These are phyloP conservation scores for Muscicapa comitata DNA, from an alignment of 2,797 vertebrate species.

Conservation along the genomic window DNA sequence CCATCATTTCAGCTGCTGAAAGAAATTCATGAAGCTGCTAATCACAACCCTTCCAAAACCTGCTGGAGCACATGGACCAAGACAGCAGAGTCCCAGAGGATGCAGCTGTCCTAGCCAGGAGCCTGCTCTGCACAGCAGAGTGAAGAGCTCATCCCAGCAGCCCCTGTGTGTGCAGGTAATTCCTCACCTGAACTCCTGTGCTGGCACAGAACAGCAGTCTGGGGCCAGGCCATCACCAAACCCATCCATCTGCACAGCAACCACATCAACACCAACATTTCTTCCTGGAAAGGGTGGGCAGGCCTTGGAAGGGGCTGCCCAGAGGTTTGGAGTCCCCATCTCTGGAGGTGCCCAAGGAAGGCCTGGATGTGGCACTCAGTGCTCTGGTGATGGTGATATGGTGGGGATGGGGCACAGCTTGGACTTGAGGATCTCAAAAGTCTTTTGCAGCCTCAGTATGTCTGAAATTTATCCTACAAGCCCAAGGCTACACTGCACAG, in stretches of 20 bases:
- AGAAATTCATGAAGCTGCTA: background rate
- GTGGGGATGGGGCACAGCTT: accelerated
- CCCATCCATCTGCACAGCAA: background rate
- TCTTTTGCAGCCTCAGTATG: background rate
- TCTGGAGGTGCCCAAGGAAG: background rate
- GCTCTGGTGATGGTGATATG: background rate
- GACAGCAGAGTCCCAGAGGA: background rate
- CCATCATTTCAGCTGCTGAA: background rate
- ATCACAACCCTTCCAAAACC: background rate
- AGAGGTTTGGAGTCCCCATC: background rate
- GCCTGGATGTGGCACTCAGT: background rate
- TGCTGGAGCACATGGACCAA: background rate
- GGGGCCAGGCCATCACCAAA: background rate
- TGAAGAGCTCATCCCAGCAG: background rate
- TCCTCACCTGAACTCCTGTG: background rate
- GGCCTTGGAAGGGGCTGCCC: background rate
- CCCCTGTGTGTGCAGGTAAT: too few relatives aligned
- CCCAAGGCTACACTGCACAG: background rate
- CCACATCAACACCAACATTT: background rate
- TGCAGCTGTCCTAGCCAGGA: background rate
- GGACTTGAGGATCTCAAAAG: background rate
- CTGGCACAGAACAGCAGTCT: background rate
- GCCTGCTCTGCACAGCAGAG: background rate
- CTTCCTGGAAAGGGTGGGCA: background rate
- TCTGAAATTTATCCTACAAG: background rate